Percentiles rank a stretch among this genome's conserved stretches.
These are phyloP conservation scores for Acanthurus leucopareius DNA, from an alignment of 2,797 vertebrate species.

Conservation along the genomic window DNA sequence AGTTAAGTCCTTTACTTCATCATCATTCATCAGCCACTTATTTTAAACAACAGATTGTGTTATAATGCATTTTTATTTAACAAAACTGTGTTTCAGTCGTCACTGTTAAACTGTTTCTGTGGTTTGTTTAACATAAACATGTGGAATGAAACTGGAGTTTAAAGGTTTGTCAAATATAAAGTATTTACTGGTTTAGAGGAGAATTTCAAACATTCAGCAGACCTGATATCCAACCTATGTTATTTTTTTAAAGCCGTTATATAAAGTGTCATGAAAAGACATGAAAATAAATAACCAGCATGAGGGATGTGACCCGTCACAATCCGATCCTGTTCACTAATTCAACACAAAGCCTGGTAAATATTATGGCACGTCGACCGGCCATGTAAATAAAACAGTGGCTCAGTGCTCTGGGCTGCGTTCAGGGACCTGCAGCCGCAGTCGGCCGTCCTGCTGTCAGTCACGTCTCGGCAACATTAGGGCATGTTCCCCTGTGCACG, in stretches of 20 bases:
- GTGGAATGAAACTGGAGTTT: too few species aligned
- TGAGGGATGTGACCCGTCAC: conserved; percentile 15
- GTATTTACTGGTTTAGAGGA: too few species aligned
- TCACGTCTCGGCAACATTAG: conserved; percentile 34
- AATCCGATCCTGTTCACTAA: conserved; percentile 42
- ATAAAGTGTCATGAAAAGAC: not conserved
- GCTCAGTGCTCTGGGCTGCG: conserved; percentile 53
- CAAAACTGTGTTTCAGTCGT: too few species aligned
- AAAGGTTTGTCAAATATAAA: too few species aligned
- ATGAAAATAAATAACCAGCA: not conserved
- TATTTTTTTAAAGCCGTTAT: too few species aligned
- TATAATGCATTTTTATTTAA: too few species aligned
- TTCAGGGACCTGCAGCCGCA: conserved; percentile 31
- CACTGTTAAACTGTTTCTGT: too few species aligned
- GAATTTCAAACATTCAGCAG: too few species aligned
- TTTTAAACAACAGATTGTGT: too few species aligned
- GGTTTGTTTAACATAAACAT: too few species aligned
- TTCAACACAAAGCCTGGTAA: conserved; percentile 38
- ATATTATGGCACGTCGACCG: conserved; percentile 40
- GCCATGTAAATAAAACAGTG: conserved; percentile 75
- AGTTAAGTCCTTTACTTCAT: not conserved
- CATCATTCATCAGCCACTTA: too few species aligned
- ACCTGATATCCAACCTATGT: too few species aligned
- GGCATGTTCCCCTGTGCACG: conserved; percentile 20
- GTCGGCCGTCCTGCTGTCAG: conserved; percentile 47